phyloP scores from a whole-genome alignment of 1,140 invertebrate species.

The Rhagoletis zephyria region DNA sequence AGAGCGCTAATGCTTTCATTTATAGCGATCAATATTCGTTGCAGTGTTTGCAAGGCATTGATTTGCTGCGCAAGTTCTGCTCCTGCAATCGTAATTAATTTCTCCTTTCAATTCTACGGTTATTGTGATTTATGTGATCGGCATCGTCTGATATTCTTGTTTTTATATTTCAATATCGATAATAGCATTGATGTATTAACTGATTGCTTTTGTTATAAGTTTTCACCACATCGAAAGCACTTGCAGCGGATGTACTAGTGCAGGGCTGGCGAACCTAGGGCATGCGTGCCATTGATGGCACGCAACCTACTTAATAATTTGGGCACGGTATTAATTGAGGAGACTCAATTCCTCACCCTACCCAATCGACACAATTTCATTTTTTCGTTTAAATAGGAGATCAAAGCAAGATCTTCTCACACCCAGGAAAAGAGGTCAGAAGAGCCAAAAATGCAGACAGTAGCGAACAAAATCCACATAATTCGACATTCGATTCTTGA shows the following conservation, averaged over 20 bases:
- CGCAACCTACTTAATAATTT: too few relatives aligned
- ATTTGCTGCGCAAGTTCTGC: not conserved
- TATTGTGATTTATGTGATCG: not conserved
- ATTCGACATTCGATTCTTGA: too few relatives aligned
- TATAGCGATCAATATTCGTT: not conserved
- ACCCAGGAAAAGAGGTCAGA: too few relatives aligned
- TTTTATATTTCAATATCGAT: not conserved
- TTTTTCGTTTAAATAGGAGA: too few relatives aligned
- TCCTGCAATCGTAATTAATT: not conserved
- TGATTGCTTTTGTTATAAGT: not conserved
- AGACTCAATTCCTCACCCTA: too few relatives aligned
- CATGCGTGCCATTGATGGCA: too few relatives aligned
- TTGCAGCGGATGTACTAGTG: not conserved
- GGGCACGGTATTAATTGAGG: too few relatives aligned
- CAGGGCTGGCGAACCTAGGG: too few relatives aligned
- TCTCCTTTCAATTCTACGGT: not conserved
- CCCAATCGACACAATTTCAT: too few relatives aligned
- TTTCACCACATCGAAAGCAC: slow-evolving; percentile 18
- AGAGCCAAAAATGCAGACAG: too few relatives aligned
- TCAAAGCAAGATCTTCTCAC: too few relatives aligned
- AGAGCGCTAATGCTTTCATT: not conserved
- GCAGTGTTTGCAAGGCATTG: not conserved
- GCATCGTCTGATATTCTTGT: not conserved
- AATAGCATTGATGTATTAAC: not conserved
- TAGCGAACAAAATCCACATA: too few relatives aligned